phyloP scores from a whole-genome alignment of 2,797 vertebrate species.

The Mormyrops attenuatus region DNA sequence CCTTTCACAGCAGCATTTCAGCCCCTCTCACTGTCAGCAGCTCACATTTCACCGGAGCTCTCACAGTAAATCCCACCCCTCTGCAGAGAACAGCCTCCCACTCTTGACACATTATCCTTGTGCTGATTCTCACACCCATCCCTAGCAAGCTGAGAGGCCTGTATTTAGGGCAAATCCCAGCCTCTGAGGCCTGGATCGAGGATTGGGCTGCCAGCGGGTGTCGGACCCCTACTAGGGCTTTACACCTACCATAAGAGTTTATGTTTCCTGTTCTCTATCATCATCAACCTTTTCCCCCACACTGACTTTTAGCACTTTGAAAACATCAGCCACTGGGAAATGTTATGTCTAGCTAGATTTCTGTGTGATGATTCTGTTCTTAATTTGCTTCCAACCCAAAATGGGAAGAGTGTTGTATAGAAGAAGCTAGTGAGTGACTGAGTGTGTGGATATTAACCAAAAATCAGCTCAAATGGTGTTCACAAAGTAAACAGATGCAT shows the following conservation, averaged over 20 bases:
- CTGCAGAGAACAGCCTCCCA: neutral
- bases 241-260: conserved; percentile 3
- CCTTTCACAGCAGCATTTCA: conserved; percentile 4
- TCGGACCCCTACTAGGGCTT: neutral
- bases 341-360: neutral
- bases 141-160: conserved; percentile 3
- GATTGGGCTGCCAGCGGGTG: neutral
- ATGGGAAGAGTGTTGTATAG: neutral
- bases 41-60: neutral
- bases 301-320: neutral
- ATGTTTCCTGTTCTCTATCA: neutral
- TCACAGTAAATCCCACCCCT: neutral
- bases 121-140: conserved; percentile 22
- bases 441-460: neutral
- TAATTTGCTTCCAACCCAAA: neutral
- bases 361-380: neutral
- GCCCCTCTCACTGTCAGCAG: conserved; percentile 21
- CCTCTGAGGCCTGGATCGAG: neutral
- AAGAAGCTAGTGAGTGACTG: neutral
- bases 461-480: neutral
- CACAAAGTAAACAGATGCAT: neutral
- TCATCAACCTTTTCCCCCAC: neutral
- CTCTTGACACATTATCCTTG: conserved; percentile 10
- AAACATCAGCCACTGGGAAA: neutral
- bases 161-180: neutral